Evolutionary conservation across 2,113 vertebrate species (phyloP).

Genomic region (Sardina pilchardus): DNA sequence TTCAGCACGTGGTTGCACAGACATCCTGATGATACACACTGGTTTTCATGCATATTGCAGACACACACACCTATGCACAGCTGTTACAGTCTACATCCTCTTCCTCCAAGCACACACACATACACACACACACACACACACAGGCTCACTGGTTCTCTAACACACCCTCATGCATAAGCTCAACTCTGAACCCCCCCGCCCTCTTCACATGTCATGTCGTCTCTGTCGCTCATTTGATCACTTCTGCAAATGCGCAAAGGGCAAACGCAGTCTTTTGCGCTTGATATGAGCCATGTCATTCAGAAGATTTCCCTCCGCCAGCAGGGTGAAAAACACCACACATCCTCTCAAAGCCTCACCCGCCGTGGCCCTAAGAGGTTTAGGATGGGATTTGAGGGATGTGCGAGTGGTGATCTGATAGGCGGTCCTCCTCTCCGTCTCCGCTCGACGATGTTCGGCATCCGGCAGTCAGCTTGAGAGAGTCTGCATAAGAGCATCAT

Average conservation of each 20-base stretch:
- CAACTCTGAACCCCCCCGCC: not conserved
- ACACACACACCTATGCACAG: not conserved
- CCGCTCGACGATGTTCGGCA: not conserved
- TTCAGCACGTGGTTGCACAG: not conserved
- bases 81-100: not conserved
- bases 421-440: not conserved
- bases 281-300: constrained; percentile 14
- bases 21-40: not conserved
- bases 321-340: not conserved
- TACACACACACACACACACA: constrained; percentile 1
- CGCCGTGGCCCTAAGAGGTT: constrained; percentile 13
- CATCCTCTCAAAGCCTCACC: not conserved
- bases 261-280: not conserved
- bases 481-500: not conserved
- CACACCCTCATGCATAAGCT: not conserved
- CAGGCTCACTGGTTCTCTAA: not conserved
- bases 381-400: constrained; percentile 18
- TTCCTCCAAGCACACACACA: not conserved
- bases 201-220: not conserved
- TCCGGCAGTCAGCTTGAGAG: not conserved
- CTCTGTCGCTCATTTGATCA: not conserved
- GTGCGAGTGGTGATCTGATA: not conserved
- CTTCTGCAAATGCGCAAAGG: not conserved
- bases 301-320: not conserved
- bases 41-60: too few relatives aligned